Percentiles rank a stretch among this genome's conserved stretches.
These are phyloP conservation scores for Agelas oroides DNA, from an alignment of 37 sponge, comb jelly and placozoan genomes.

Conservation along the genomic window DNA sequence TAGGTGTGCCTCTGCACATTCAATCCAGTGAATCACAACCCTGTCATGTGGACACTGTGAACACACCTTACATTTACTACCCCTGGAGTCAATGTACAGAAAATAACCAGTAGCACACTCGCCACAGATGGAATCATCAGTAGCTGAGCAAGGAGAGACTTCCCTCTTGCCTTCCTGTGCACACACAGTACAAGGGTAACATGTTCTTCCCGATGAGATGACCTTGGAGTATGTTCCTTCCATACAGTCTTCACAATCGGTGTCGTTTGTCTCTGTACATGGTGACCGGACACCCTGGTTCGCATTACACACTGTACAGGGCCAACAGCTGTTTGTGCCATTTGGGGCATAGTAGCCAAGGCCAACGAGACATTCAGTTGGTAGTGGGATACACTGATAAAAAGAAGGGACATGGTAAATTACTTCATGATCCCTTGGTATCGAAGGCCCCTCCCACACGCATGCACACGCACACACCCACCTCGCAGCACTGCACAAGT, in stretches of 20 bases:
- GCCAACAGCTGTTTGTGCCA: background rate
- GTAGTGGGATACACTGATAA: too few relatives aligned
- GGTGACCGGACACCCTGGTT: background rate
- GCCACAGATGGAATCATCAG: background rate
- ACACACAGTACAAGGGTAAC: background rate
- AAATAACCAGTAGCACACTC: background rate
- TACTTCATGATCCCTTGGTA: too few relatives aligned
- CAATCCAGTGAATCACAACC: conserved; percentile 9
- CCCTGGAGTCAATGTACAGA: background rate
- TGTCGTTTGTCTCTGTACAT: background rate
- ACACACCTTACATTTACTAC: background rate
- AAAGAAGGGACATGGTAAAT: too few relatives aligned
- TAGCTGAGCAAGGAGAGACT: background rate
- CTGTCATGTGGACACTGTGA: conserved; percentile 1
- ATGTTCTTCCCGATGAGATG: background rate
- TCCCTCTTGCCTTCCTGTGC: background rate
- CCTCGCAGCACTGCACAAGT: too few relatives aligned
- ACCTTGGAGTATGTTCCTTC: background rate
- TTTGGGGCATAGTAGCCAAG: background rate
- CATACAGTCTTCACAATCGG: background rate
- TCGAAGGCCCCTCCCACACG: too few relatives aligned
- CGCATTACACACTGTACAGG: background rate
- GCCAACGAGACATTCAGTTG: too few relatives aligned
- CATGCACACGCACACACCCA: too few relatives aligned
- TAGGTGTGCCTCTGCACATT: conserved; percentile 8